phyloP scores from a whole-genome alignment of 2,797 vertebrate genomes.

The Alcedo quadribrachys region DNA sequence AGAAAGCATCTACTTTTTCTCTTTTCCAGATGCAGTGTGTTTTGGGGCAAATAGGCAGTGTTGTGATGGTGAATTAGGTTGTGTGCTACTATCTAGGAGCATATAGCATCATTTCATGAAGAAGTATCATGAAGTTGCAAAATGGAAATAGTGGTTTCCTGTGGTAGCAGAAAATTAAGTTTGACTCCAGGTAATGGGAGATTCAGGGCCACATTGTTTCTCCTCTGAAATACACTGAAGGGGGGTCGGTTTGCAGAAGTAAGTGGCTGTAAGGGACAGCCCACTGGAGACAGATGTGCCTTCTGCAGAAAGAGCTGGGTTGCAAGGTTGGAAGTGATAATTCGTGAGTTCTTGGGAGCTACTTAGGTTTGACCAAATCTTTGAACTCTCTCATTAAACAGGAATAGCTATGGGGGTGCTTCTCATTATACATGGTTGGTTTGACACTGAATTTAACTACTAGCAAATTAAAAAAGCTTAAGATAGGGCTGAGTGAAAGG shows the following conservation, averaged over 20 bases:
- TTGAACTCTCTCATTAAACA: neutral
- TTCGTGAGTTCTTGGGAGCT: neutral
- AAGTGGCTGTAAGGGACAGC: neutral
- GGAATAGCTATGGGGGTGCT: neutral
- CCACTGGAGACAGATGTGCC: rapidly evolving
- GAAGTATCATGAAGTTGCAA: neutral
- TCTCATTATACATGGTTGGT: neutral
- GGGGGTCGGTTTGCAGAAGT: neutral
- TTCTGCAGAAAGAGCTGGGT: neutral
- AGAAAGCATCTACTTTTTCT: neutral
- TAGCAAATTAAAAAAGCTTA: neutral
- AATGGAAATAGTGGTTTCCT: neutral
- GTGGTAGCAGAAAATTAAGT: neutral
- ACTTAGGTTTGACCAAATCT: neutral
- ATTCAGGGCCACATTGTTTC: too few species aligned
- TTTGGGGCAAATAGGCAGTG: neutral
- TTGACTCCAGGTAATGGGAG: neutral
- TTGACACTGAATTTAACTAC: neutral
- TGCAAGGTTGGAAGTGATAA: neutral
- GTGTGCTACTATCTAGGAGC: rapidly evolving
- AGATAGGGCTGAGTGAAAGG: neutral
- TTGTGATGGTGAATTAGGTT: neutral
- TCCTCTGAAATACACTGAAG: rapidly evolving
- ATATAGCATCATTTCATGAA: rapidly evolving
- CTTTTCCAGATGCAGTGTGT: neutral